Conservation (phyloP, 2,797 vertebrate species). For the Phoxinus dragarum region DNA sequence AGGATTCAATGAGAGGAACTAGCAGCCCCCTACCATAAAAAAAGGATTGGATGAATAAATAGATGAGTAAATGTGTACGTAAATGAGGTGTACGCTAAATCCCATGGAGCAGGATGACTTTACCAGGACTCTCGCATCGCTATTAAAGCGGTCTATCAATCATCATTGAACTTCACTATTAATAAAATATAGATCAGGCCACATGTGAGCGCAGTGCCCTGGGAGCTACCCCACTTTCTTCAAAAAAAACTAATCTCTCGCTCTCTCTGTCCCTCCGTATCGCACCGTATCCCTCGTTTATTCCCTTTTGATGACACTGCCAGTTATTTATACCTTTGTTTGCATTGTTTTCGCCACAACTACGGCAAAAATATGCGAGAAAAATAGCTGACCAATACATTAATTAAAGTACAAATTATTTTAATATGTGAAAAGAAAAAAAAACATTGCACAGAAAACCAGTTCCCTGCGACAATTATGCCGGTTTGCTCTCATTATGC, state of each 20-base stretch:
- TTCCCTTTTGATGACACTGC: slow-evolving; percentile 73
- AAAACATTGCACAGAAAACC: neutral
- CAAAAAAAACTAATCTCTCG: slow-evolving; percentile 67
- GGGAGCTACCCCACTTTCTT: slow-evolving; percentile 84
- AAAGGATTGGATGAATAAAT: slow-evolving; percentile 34
- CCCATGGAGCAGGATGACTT: neutral
- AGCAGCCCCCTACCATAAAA: slow-evolving; percentile 18
- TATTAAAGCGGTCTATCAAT: slow-evolving; percentile 75
- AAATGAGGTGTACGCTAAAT: slow-evolving; percentile 4
- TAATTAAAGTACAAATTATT: neutral
- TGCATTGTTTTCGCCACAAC: neutral
- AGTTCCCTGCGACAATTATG: neutral
- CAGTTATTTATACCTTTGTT: slow-evolving; percentile 65
- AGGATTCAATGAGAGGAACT: slow-evolving; percentile 44
- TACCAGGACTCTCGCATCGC: slow-evolving; percentile 30
- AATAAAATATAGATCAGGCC: slow-evolving; percentile 85
- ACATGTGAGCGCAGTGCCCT: slow-evolving; percentile 74
- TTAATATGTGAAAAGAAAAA: neutral
- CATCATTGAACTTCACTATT: slow-evolving; percentile 75
- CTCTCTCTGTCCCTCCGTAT: slow-evolving; percentile 27
- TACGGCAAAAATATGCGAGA: neutral
- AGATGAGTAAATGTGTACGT: slow-evolving; percentile 37
- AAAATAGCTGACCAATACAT: neutral
- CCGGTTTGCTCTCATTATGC: neutral
- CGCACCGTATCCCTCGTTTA: slow-evolving; percentile 59